Evolutionary conservation across 2,888 invertebrate genomes (phyloP), one percentile per base, ranked within the genome.

Genomic region (Rhogogaster chlorosoma): DNA sequence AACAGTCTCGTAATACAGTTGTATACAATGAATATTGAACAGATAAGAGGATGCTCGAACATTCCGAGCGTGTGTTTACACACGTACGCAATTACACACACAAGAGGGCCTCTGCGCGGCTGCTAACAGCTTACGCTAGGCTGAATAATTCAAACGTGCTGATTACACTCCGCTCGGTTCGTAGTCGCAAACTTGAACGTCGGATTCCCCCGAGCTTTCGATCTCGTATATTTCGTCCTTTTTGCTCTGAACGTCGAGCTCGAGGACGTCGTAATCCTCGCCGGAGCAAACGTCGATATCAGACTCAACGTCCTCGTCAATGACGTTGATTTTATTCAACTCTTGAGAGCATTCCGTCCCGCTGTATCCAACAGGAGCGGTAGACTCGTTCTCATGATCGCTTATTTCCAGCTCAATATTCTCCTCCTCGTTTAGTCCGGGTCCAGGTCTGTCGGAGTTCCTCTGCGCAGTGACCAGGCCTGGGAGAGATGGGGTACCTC

Each of bases 221-320:
- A 88, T 85, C 71, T 89, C 88, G 9, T 87, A 87, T 9, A 86
- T 87, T 78, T 89, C 88, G 84, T 87, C 85, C 67, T 87, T 87
- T 42, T 45, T 83, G 57, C 83, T 85, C 42, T 87, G 87, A 0
- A 88, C 57, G 85, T 90, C 90, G 15, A 89, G 84, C 86, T 90
- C 90, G 26, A 90, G 84, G 84, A 90, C 86, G 80, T 90, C 90
- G 61, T 90, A 89, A 36, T 90, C 89, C 57, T 90, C 90, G 0
- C 89, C 89, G 7, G 89, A 90, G 75, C 90, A 90, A 2, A 90
- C 89, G 86, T 90, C 90, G 78, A 90, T 90, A 22, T 90, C 90
- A 5, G 90, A 90, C 64, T 90, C 90, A 36, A 89, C 88, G 78
- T 89, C 89, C 70, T 87, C 87, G 9, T 89, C 87, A 18, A 53